Conservation (phyloP, 2,797 vertebrate genomes). For the Hoplostethus atlanticus region DNA sequence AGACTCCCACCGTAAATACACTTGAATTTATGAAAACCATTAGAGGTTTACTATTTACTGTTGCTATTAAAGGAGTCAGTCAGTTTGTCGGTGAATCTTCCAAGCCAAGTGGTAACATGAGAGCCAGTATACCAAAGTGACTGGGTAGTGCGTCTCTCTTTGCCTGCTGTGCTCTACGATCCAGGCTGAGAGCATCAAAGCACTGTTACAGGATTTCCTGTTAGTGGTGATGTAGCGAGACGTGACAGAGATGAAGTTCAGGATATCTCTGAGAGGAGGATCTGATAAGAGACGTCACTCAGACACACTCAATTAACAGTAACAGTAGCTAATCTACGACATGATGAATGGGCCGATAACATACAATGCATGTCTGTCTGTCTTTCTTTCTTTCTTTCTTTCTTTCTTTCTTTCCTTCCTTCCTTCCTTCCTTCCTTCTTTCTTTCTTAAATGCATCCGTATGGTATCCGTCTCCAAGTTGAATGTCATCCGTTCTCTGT, state of each 20-base stretch:
- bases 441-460: neutral
- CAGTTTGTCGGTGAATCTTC: neutral
- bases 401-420: neutral
- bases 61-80: neutral
- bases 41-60: neutral
- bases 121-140: neutral
- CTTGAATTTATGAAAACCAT: neutral
- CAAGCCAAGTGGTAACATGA: neutral
- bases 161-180: conserved; percentile 17
- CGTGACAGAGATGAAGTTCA: conserved; percentile 7
- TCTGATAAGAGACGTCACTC: conserved; percentile 38
- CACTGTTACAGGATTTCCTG: conserved; percentile 24
- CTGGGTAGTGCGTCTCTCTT: neutral
- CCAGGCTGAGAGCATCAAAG: conserved; percentile 28
- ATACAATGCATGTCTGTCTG: neutral
- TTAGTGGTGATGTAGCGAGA: neutral
- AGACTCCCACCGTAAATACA: neutral
- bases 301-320: conserved; percentile 15
- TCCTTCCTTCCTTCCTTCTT: neutral
- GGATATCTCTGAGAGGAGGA: conserved; percentile 38
- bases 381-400: neutral
- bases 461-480: neutral
- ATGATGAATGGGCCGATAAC: conserved; percentile 28
- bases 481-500: conserved; percentile 26
- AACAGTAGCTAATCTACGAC: conserved; percentile 32